A percentile compares a stretch with the other conserved stretches of the same genome.
phyloP scores from a whole-genome alignment of 2,888 invertebrate species.

The Drosophila acutilabella region DNA sequence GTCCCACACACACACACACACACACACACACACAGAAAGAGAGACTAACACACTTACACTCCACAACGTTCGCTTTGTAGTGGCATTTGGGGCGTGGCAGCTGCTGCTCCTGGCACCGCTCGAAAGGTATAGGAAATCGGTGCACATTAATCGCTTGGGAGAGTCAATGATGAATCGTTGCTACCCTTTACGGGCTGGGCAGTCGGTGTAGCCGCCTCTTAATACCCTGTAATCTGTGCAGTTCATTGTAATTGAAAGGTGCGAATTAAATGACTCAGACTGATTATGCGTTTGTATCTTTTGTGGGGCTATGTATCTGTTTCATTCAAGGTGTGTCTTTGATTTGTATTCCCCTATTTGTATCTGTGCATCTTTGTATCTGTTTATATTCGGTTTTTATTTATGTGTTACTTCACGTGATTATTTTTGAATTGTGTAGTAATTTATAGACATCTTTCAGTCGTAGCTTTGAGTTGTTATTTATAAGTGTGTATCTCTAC shows the following conservation, averaged over 20 bases:
- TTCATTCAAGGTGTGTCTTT: not conserved
- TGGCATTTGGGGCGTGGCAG: constrained; percentile 28
- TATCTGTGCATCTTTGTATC: not conserved
- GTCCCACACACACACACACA: constrained; percentile 20
- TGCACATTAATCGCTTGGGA: constrained; percentile 22
- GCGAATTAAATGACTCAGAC: not conserved
- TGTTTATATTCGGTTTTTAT: not conserved
- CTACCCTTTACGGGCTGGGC: constrained; percentile 10
- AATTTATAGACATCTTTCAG: too few relatives aligned
- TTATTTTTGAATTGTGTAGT: too few relatives aligned
- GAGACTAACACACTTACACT: not conserved
- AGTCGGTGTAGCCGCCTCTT: not conserved
- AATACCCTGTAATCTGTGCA: constrained; percentile 28
- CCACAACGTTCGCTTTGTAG: constrained; percentile 11
- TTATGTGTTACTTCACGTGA: too few relatives aligned
- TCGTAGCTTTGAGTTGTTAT: too few relatives aligned
- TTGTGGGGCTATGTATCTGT: not conserved
- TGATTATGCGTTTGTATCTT: not conserved
- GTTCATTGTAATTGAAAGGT: not conserved
- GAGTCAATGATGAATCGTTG: constrained; percentile 19
- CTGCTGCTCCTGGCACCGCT: constrained; percentile 27
- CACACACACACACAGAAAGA: constrained; percentile 1
- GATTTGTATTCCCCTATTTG: not conserved
- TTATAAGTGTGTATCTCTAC: too few relatives aligned
- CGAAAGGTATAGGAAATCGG: constrained; percentile 16